Base-by-base conservation (phyloP, 2,888 invertebrate species). In the Temnothorax ravouxi region DNA sequence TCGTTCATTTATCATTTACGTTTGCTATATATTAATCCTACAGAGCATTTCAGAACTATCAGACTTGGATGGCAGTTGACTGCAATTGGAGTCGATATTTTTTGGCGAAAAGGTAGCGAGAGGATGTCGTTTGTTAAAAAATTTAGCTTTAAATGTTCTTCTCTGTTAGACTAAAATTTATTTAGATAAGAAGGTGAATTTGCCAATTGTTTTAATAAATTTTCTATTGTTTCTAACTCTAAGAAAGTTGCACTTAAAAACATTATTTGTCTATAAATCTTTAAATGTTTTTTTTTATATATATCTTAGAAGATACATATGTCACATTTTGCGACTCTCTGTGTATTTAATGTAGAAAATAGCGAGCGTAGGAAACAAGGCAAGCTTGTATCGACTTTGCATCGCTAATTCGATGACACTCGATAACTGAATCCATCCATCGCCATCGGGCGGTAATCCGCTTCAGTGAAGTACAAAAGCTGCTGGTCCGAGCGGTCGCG, bases 391-490 rank as follows among this genome's bases (percentile, higher is more conserved):
- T 79, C 79, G 79, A 79, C 79, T 79, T 79, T 79, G 79, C 67
- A 67, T 59, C 29, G 47, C 47, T 79, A 71, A 79, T 71, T 79
- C 79, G 79, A 79, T 79, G 79, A 71, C 71, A 69, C 71, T 79
- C 79, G 79, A 79, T 79, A 79, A 79, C 47, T 69, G 79, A 79
- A 79, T 79, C 71, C 34, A 79, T 71, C 79, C 59, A 71, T 34
- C 34, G 34, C 6, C 34, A 34, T 69, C 59, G 79, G 34, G 11
- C 44, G 44, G 72, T 79, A 79, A 79, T 71, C 71, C 71, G 79
- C 47, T 79, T 71, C 21, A 34, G 56, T 38, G 56, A 29, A 69
- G 71, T 69, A 79, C 71, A 71, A 79, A 71, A 59, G 71, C 79
- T 38, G 44, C 15, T 54, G 47, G 21, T 38, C 56, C 59, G 25